phyloP scores from a whole-genome alignment of 2,113 vertebrate species.

The Amphilophus citrinellus region DNA sequence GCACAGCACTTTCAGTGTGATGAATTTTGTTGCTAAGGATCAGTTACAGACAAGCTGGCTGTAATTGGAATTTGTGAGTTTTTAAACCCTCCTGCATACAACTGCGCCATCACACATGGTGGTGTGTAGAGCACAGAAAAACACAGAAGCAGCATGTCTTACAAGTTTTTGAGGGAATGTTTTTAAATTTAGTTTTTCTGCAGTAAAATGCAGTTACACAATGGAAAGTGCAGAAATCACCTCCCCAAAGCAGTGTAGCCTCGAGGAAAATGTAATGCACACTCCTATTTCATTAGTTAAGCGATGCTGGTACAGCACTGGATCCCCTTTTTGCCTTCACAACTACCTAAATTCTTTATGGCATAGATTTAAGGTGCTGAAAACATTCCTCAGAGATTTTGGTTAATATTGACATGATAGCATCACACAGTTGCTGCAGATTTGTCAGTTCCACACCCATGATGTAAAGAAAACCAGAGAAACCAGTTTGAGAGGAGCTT shows the following conservation, averaged over 20 bases:
- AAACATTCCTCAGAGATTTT: too few relatives aligned
- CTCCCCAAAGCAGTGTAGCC: not conserved
- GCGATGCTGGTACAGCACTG: not conserved
- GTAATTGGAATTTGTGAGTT: conserved; percentile 20
- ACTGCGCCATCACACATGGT: not conserved
- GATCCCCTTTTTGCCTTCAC: not conserved
- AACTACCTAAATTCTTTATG: too few relatives aligned
- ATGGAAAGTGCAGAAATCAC: not conserved
- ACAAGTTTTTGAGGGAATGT: not conserved
- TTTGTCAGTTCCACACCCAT: too few relatives aligned
- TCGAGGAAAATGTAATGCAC: not conserved
- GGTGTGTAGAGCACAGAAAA: not conserved
- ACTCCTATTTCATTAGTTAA: not conserved
- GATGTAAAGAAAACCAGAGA: too few relatives aligned
- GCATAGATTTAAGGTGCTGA: too few relatives aligned
- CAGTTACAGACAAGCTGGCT: not conserved
- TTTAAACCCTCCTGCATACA: not conserved
- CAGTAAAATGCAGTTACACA: not conserved
- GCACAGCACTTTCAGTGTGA: conserved; percentile 17
- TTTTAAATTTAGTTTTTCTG: not conserved
- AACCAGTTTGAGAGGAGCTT: not conserved
- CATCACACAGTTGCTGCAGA: too few relatives aligned
- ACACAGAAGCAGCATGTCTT: not conserved
- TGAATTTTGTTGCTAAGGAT: conserved; percentile 11
- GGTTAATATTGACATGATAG: too few relatives aligned